Evolutionary conservation across 2,797 vertebrate species (phyloP).

Genomic region (Simalia tracyae): DNA sequence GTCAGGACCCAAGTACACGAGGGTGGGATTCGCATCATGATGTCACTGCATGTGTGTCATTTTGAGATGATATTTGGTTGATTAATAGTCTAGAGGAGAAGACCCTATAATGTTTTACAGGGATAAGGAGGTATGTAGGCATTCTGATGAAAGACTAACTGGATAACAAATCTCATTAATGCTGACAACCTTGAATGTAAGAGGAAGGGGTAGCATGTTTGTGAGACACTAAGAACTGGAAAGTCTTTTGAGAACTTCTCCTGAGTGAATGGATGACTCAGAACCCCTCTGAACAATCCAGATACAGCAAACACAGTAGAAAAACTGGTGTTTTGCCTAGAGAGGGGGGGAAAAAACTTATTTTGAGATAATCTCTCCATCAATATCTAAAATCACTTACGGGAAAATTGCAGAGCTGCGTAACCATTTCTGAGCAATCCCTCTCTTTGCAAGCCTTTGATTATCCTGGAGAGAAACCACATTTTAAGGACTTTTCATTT

Average conservation of each 20-base stretch:
- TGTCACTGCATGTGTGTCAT: not conserved
- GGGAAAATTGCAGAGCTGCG: not conserved
- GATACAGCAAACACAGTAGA: not conserved
- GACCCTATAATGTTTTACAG: not conserved
- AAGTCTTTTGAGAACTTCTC: not conserved
- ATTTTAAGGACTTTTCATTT: not conserved
- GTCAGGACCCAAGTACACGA: not conserved
- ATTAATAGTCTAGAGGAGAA: not conserved
- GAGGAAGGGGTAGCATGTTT: not conserved
- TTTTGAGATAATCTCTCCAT: not conserved
- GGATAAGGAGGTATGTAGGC: not conserved
- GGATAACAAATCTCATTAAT: not conserved
- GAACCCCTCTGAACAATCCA: no score
- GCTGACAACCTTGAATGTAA: not conserved
- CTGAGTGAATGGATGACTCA: not conserved
- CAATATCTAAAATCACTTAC: not conserved
- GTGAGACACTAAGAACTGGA: not conserved
- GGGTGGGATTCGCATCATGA: not conserved
- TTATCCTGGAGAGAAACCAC: not conserved
- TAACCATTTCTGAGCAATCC: not conserved
- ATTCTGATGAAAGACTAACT: not conserved
- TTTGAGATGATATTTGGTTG: not conserved
- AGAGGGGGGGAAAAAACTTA: not conserved
- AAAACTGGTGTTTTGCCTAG: not conserved
- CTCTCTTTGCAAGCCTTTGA: not conserved